Conservation (phyloP, 2,888 invertebrate genomes). For the Dryadula phaetusa region DNA sequence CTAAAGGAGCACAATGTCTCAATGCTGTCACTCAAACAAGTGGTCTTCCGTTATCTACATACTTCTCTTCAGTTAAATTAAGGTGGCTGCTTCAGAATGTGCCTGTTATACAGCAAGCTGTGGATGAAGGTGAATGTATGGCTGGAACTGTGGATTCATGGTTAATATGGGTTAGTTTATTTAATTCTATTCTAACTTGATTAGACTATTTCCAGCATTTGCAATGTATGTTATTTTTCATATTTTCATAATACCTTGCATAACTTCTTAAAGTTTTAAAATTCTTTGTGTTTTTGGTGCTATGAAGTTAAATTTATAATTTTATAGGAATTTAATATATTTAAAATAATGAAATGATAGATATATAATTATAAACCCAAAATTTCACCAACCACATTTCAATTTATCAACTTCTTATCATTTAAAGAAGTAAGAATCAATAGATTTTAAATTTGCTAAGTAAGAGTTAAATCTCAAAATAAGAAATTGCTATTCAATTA, state of each 20-base stretch:
- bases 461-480: too few species aligned
- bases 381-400: too few species aligned
- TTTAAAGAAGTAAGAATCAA: too few species aligned
- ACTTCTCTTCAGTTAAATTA: conserved; percentile 97
- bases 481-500: too few species aligned
- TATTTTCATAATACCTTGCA: not conserved
- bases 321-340: too few species aligned
- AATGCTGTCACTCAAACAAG: conserved; percentile 82
- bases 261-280: too few species aligned
- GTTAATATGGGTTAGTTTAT: conserved; percentile 92
- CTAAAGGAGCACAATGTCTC: conserved; percentile 69
- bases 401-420: too few species aligned
- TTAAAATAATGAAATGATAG: too few species aligned
- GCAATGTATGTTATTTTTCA: not conserved
- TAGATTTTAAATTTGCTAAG: too few species aligned
- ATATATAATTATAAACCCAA: too few species aligned
- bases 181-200: conserved; percentile 1
- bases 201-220: not conserved
- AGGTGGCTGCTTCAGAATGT: conserved; percentile 96
- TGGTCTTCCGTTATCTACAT: conserved; percentile 97
- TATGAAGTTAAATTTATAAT: too few species aligned
- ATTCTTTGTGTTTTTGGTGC: too few species aligned
- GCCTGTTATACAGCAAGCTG: conserved; percentile 88
- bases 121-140: conserved; percentile 87
- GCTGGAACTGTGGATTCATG: conserved; percentile 98